phyloP scores from a whole-genome alignment of 1,140 invertebrate species.

The Aricia agestis region DNA sequence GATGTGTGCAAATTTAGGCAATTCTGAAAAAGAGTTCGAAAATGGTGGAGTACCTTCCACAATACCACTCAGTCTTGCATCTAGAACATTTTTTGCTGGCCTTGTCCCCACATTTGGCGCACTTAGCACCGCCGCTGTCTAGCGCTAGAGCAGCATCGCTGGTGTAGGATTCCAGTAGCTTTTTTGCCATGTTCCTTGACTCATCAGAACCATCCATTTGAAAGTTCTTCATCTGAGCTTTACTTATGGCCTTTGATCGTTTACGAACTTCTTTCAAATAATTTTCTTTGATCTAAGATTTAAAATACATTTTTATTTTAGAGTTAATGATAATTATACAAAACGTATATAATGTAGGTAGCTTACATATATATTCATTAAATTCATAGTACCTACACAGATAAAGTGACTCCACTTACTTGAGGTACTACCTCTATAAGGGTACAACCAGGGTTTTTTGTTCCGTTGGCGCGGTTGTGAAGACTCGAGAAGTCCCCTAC shows the following conservation, averaged over 20 bases:
- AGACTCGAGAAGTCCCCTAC: conserved; percentile 58
- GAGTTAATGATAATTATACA: too few relatives aligned
- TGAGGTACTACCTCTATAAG: conserved; percentile 69
- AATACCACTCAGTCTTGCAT: conserved; percentile 79
- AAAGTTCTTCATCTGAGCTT: conserved; percentile 57
- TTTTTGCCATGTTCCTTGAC: conserved; percentile 52
- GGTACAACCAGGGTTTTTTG: conserved; percentile 59
- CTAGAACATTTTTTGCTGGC: conserved; percentile 77
- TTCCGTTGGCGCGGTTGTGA: conserved; percentile 48
- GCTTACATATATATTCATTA: too few relatives aligned
- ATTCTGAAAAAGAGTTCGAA: too few relatives aligned
- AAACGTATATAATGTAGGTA: too few relatives aligned
- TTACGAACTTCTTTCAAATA: conserved; percentile 66
- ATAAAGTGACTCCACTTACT: conserved; percentile 31
- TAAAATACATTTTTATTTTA: not conserved
- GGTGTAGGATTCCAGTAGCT: conserved; percentile 70
- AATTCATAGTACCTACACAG: not conserved
- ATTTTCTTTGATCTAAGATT: conserved; percentile 54
- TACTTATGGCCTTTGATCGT: conserved; percentile 56
- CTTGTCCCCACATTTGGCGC: conserved; percentile 74
- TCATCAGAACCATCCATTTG: conserved; percentile 56
- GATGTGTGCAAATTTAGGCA: too few relatives aligned
- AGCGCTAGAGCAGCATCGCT: conserved; percentile 75
- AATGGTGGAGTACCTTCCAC: conserved; percentile 66
- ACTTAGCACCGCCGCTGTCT: conserved; percentile 71